phyloP scores from a whole-genome alignment of 2,888 invertebrate genomes.

The Ctena decussata region DNA sequence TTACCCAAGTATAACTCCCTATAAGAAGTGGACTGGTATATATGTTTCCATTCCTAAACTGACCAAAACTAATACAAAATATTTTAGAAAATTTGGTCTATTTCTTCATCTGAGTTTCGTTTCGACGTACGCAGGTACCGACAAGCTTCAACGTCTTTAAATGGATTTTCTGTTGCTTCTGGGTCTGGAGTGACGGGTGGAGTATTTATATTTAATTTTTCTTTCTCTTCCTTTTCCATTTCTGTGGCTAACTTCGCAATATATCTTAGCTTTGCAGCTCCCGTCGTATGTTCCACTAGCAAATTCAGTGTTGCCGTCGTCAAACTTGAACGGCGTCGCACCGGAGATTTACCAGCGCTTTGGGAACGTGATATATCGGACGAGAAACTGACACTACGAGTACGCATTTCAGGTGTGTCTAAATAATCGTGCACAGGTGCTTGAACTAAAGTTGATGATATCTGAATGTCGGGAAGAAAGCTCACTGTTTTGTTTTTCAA shows the following conservation, averaged over 20 bases:
- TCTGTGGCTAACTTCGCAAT: constrained; percentile 51
- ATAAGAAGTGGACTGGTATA: no score
- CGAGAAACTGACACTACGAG: background rate
- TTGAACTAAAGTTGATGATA: background rate
- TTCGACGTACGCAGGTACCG: background rate
- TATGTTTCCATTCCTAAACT: no score
- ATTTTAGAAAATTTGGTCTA: background rate
- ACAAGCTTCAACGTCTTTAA: background rate
- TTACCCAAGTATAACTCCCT: no score
- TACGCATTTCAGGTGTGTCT: background rate
- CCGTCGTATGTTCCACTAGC: constrained; percentile 51
- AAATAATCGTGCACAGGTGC: background rate
- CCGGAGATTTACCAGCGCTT: background rate
- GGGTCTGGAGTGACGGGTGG: background rate
- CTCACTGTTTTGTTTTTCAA: background rate
- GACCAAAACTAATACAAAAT: no score
- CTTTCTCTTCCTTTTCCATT: constrained; percentile 49
- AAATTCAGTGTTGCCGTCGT: constrained; percentile 33
- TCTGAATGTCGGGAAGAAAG: background rate
- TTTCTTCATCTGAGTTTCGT: background rate
- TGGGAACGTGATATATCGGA: background rate
- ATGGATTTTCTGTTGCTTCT: background rate
- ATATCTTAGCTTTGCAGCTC: constrained; percentile 56
- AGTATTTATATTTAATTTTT: background rate
- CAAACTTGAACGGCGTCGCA: constrained; percentile 29